These are phyloP conservation scores for Lymantria dispar DNA, from an alignment of 2,888 invertebrate species.

Conservation along the genomic window DNA sequence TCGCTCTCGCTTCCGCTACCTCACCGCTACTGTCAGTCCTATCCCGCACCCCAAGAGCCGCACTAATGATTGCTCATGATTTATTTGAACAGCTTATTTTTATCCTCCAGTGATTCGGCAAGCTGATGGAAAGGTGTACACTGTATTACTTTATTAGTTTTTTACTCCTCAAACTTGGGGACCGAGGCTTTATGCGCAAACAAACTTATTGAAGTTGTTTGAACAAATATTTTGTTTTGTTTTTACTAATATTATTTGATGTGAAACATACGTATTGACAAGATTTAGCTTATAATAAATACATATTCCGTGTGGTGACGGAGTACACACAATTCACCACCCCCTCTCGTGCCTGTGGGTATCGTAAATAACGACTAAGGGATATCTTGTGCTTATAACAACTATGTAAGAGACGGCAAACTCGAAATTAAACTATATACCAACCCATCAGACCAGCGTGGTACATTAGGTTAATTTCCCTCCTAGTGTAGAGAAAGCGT, in stretches of 20 bases:
- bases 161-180: background rate
- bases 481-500: too few relatives aligned
- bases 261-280: background rate
- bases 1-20: conserved; percentile 13
- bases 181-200: conserved; percentile 2
- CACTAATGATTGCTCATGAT: conserved; percentile 78
- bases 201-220: conserved; percentile 1
- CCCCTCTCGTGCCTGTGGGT: background rate
- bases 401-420: too few relatives aligned
- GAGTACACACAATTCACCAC: background rate
- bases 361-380: background rate
- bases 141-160: conserved; percentile 6
- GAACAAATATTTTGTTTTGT: background rate
- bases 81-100: conserved; percentile 71
- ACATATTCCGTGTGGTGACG: background rate
- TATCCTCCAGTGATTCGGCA: conserved; percentile 57
- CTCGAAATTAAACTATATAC: too few relatives aligned
- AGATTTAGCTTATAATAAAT: too few relatives aligned
- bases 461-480: too few relatives aligned
- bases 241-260: background rate
- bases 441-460: too few relatives aligned
- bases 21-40: conserved; percentile 13
- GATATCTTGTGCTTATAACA: too few relatives aligned
- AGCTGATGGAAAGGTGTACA: conserved; percentile 51
- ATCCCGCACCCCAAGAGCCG: conserved; percentile 34